These are phyloP conservation scores for Gopherus evgoodei DNA, from an alignment of 2,113 vertebrate genomes.

Conservation along the genomic window DNA sequence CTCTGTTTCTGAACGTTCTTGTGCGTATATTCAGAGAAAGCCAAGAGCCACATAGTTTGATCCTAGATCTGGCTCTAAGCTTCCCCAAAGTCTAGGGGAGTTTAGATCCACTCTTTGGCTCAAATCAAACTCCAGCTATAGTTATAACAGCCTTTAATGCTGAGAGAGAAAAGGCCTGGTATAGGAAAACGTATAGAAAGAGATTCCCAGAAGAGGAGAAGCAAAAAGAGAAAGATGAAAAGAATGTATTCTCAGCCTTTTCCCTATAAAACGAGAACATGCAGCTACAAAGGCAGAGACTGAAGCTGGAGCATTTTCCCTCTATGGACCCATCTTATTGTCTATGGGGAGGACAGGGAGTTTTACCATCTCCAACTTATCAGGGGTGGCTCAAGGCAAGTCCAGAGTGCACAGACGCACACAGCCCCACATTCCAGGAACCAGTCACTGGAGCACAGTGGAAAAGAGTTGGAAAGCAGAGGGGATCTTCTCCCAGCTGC, in stretches of 20 bases:
- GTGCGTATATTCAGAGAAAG: not conserved
- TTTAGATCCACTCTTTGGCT: not conserved
- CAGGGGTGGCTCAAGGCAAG: not conserved
- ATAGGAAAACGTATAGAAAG: not conserved
- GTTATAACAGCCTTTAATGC: not conserved
- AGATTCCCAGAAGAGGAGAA: not conserved
- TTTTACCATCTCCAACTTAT: not conserved
- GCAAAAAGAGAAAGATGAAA: not conserved
- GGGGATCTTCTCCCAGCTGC: not conserved
- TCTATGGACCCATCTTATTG: not conserved
- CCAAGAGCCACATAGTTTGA: not conserved
- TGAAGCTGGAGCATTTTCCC: not conserved
- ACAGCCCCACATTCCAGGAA: not conserved
- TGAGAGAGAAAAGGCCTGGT: not conserved
- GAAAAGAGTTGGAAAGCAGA: accelerated
- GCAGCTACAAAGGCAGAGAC: not conserved
- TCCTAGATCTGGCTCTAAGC: not conserved
- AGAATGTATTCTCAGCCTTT: not conserved
- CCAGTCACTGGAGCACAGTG: not conserved
- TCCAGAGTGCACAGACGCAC: too few relatives aligned
- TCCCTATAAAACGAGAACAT: not conserved
- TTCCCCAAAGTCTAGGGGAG: not conserved
- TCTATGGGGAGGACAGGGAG: not conserved
- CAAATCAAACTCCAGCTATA: not conserved
- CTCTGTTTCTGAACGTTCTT: not conserved